Evolutionary conservation across 2,113 vertebrate species (phyloP).

Genomic region (Rattus rattus): DNA sequence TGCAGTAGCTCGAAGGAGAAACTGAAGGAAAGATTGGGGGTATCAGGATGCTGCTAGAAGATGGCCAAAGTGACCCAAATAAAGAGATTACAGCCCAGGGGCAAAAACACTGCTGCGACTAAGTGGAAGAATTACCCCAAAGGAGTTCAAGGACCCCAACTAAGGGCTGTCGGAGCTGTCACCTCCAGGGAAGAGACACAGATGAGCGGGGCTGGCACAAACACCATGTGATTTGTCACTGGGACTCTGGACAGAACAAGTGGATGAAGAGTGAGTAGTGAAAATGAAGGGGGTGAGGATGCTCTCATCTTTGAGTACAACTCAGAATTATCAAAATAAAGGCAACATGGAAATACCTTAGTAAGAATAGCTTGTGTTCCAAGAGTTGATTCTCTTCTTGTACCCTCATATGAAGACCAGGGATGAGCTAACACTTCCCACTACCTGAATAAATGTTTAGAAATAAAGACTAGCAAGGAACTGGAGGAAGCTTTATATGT

Average conservation of each 20-base stretch:
- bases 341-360: not conserved
- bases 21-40: not conserved
- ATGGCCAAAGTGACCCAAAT: not conserved
- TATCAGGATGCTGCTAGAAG: not conserved
- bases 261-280: not conserved
- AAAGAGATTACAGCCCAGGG: not conserved
- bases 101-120: not conserved
- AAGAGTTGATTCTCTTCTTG: not conserved
- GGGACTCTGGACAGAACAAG: not conserved
- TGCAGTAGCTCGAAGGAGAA: not conserved
- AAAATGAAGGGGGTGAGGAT: not conserved
- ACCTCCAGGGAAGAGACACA: not conserved
- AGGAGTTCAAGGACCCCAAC: not conserved
- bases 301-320: not conserved
- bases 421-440: not conserved
- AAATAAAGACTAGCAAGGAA: constrained; percentile 21
- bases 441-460: constrained; percentile 8
- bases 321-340: not conserved
- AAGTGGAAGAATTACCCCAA: not conserved
- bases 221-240: not conserved
- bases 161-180: not conserved
- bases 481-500: not conserved
- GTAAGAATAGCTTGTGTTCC: not conserved
- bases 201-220: not conserved
- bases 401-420: not conserved